Percentiles rank a stretch among this genome's conserved stretches.
phyloP scores from a whole-genome alignment of 2,888 invertebrate genomes.

The Protophormia terraenovae region DNA sequence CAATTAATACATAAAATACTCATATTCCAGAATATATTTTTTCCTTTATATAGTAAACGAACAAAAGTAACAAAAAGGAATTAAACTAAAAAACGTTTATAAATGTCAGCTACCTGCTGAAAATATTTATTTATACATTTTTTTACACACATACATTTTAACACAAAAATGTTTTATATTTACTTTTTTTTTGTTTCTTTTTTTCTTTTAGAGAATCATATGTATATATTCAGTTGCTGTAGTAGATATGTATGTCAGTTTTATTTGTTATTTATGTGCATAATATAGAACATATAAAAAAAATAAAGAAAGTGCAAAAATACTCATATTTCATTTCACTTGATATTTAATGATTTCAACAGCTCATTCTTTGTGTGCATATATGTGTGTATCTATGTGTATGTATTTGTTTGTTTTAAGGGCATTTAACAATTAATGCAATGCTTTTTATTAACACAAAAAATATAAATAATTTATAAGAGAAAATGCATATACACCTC shows the following conservation, averaged over 20 bases:
- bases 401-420: not conserved
- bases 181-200: not conserved
- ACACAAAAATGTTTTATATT: no score
- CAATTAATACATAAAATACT: not conserved
- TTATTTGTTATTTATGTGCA: not conserved
- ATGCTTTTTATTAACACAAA: conserved; percentile 1
- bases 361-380: not conserved
- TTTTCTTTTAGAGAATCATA: no score
- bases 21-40: not conserved
- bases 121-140: not conserved
- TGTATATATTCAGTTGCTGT: no score
- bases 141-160: not conserved
- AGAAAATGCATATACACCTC: not conserved
- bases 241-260: not conserved
- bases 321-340: conserved; percentile 42
- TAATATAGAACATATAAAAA: not conserved
- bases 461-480: conserved; percentile 28
- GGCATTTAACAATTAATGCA: conserved; percentile 49
- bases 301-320: not conserved
- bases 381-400: no score
- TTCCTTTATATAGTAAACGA: not conserved
- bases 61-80: not conserved
- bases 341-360: conserved; percentile 36
- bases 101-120: not conserved
- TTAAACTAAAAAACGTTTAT: not conserved